Evolutionary conservation across 2,888 invertebrate genomes (phyloP), one percentile per base, ranked within the genome.

Genomic region (Drosophila tripunctata): DNA sequence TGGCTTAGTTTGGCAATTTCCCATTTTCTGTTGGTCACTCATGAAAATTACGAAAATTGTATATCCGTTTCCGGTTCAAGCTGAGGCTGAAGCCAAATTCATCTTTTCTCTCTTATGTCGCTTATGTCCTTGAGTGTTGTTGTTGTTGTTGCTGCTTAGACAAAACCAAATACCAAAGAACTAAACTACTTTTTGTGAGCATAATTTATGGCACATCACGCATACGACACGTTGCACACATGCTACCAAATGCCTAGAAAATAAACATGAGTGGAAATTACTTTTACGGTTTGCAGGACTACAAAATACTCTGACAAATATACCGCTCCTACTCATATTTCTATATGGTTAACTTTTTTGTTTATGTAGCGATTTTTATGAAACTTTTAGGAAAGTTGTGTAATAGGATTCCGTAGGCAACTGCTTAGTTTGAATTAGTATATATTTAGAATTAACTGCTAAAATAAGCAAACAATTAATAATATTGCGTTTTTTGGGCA

Each of bases 21-120:
- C n/a, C n/a, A n/a, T n/a, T 58, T 63, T 31, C 35, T 57, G 55
- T 61, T 79, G 84, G 75, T 83, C 81, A 81, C 78, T 81, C 71
- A 65, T 63, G 30, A 86, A 77, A 81, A 84, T 87, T 87, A 87
- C 81, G 55, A 69, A 81, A 81, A 81, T 83, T 86, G 72, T 81
- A 81, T 86, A 86, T 81, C 81, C 81, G 80, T 83, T 83, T 81
- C 81, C 81, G 87, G 74, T 75, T 63, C 56, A 65, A 66, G 63
- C 62, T 74, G 33, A 57, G 64, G 47, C 70, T 58, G n/a, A 62
- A 38, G 36, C 30, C 35, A 51, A 40, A 17, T 10, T 24, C 31
- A 4, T 24, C 14, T 36, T 12, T 36, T 36, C 17, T n/a, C 4
- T 6, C 14, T 47, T 47, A 33, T 51, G 57, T 47, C 56, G 73